These are phyloP conservation scores for Furcula furcula DNA, from an alignment of 2,888 invertebrate genomes.

Conservation along the genomic window DNA sequence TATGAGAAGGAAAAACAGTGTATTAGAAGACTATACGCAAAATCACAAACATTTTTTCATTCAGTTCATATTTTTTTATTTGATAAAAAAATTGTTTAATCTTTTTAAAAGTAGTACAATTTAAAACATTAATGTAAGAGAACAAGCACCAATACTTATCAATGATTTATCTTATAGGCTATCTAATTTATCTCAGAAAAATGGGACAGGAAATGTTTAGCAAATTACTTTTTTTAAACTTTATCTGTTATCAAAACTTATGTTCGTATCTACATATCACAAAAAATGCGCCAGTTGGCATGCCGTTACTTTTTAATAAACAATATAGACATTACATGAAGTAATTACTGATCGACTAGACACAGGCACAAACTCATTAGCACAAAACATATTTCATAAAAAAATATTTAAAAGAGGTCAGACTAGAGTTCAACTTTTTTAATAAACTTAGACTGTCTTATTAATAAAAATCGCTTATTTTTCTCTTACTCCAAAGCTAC, in stretches of 20 bases:
- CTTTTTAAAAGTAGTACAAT: neutral
- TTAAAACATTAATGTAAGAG: neutral
- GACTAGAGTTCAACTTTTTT: no score
- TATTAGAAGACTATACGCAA: no score
- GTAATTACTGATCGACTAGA: constrained; percentile 25
- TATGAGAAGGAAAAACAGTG: no score
- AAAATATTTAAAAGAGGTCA: no score
- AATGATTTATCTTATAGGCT: neutral
- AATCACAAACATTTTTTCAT: no score
- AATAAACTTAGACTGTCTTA: no score
- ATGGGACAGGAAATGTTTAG: constrained; percentile 7
- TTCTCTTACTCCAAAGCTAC: no score
- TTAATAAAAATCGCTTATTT: no score
- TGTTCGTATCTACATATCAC: no score
- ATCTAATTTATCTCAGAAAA: neutral
- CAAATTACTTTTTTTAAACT: constrained; percentile 19
- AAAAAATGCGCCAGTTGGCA: constrained; percentile 24
- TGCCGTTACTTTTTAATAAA: constrained; percentile 34
- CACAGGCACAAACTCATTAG: constrained; percentile 7
- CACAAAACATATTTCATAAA: constrained; percentile 1
- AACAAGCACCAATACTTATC: neutral
- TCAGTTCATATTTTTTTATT: no score
- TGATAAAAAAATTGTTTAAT: no score
- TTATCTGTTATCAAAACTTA: constrained; percentile 24
- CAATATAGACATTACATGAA: constrained; percentile 32